Conservation (phyloP, 2,888 invertebrate species). For the Morpho achilles region DNA sequence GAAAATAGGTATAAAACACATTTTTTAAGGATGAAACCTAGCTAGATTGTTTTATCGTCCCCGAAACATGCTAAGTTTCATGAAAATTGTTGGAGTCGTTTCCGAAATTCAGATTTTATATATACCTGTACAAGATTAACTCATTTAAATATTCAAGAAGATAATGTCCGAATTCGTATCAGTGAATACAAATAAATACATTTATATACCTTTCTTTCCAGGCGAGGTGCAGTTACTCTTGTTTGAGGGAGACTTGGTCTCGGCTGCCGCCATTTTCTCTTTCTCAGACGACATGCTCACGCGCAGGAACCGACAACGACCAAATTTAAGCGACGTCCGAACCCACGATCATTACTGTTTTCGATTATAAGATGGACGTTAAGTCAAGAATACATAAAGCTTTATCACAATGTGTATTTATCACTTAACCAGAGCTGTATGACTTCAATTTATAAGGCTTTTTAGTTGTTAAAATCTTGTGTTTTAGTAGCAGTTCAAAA, state of each 20-base stretch:
- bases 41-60: too few species aligned
- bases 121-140: too few species aligned
- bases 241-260: constrained; percentile 68
- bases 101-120: too few species aligned
- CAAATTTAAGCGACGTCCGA: constrained; percentile 49
- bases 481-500: too few species aligned
- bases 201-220: constrained; percentile 68
- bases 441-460: background rate
- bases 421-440: background rate
- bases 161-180: too few species aligned
- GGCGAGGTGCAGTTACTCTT: constrained; percentile 73
- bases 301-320: constrained; percentile 39
- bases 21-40: too few species aligned
- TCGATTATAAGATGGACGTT: constrained; percentile 29
- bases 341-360: constrained; percentile 61
- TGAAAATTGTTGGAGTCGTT: too few species aligned
- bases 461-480: too few species aligned
- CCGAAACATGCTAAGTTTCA: too few species aligned
- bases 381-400: constrained; percentile 2
- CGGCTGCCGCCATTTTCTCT: constrained; percentile 72
- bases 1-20: too few species aligned
- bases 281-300: constrained; percentile 68
- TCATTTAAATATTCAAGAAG: too few species aligned
- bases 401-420: constrained; percentile 5
- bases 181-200: background rate